Conservation (phyloP, 2,113 vertebrate genomes). For the Megaceryle torquata region DNA sequence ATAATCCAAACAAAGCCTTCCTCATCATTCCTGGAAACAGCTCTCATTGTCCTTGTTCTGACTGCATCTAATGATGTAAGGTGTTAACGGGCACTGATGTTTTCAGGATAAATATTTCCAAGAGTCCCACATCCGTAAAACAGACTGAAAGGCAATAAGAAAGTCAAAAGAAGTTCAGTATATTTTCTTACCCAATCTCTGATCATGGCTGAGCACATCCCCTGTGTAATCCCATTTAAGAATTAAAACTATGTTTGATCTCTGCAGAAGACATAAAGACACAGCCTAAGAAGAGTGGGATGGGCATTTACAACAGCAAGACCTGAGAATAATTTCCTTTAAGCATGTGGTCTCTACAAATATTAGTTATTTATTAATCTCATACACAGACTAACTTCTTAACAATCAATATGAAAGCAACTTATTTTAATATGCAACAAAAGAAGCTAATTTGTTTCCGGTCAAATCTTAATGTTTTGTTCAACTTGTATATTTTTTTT, state of each 20-base stretch:
- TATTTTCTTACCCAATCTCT: neutral
- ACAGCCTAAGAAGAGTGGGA: neutral
- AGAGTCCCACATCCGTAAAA: neutral
- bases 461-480: neutral
- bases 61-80: neutral
- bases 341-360: neutral
- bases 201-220: neutral
- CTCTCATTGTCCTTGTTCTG: conserved; percentile 34
- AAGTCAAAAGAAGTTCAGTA: neutral
- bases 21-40: conserved; percentile 12
- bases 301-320: neutral
- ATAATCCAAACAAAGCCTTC: conserved; percentile 39
- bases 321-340: neutral
- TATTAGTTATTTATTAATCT: neutral
- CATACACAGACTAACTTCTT: neutral
- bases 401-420: neutral
- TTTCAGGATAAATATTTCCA: neutral
- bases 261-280: neutral
- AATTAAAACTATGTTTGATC: neutral
- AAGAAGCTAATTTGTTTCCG: neutral
- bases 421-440: neutral
- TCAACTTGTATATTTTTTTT: neutral
- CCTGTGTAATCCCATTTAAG: neutral
- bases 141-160: neutral
- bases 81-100: neutral